Conservation (phyloP, 2,888 invertebrate species). For the Physocephala rufipes region DNA sequence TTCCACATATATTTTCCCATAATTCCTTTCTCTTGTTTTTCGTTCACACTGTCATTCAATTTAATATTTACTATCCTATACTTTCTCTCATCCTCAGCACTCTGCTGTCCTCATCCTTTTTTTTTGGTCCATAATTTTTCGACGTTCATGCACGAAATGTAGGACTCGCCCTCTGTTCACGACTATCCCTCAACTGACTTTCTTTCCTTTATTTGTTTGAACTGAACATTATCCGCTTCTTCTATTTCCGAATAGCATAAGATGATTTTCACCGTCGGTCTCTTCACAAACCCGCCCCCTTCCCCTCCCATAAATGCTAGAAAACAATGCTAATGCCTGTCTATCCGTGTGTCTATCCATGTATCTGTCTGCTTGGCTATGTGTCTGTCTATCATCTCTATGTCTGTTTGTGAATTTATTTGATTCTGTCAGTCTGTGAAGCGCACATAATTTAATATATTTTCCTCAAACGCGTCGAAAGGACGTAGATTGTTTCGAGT, state of each 20-base stretch:
- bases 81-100: background rate
- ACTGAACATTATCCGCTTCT: background rate
- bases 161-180: background rate
- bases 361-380: conserved; percentile 17
- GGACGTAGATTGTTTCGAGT: conserved; percentile 26
- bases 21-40: background rate
- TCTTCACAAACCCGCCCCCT: conserved; percentile 1
- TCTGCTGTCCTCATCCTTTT: background rate
- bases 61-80: background rate
- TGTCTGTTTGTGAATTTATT: conserved; percentile 21
- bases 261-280: background rate
- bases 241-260: background rate
- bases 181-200: background rate
- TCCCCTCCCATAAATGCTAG: conserved; percentile 19
- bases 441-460: conserved; percentile 41
- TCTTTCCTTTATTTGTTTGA: background rate
- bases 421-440: conserved; percentile 30
- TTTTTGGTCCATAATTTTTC: background rate
- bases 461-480: conserved; percentile 37
- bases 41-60: background rate
- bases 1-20: background rate
- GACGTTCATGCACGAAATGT: background rate
- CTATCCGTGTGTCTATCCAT: too few relatives aligned
- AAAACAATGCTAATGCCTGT: too few relatives aligned
- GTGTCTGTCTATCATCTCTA: conserved; percentile 22